Conservation (phyloP, 2,113 vertebrate genomes). For the Urocynchramus pylzowi region DNA sequence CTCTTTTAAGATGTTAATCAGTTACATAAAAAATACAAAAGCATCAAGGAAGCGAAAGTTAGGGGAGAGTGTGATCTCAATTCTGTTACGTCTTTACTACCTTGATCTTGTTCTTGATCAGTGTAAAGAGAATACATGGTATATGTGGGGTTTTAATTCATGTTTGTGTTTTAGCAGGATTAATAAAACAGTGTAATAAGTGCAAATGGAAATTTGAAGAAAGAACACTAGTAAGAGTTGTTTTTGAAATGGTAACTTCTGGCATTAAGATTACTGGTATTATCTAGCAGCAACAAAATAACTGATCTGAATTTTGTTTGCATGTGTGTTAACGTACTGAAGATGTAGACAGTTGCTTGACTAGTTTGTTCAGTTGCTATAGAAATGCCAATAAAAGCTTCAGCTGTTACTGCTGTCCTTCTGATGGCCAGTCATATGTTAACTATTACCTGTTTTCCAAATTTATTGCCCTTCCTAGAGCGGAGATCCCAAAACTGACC, state of each 20-base stretch:
- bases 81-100: neutral
- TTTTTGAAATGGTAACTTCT: neutral
- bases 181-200: neutral
- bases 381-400: neutral
- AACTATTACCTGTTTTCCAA: neutral
- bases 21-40: neutral
- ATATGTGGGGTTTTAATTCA: accelerated
- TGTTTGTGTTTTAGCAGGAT: neutral
- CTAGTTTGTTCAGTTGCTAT: neutral
- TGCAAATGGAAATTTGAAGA: neutral
- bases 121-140: neutral
- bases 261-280: neutral
- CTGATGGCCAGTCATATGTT: neutral
- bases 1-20: neutral
- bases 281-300: neutral
- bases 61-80: neutral
- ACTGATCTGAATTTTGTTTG: neutral
- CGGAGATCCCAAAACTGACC: neutral
- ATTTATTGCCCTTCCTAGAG: neutral
- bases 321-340: neutral
- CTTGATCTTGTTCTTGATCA: neutral
- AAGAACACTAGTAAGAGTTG: neutral
- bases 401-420: neutral
- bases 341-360: neutral
- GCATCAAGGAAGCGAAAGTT: neutral